phyloP scores from a whole-genome alignment of 2,888 invertebrate species.

The Drosophila testacea region DNA sequence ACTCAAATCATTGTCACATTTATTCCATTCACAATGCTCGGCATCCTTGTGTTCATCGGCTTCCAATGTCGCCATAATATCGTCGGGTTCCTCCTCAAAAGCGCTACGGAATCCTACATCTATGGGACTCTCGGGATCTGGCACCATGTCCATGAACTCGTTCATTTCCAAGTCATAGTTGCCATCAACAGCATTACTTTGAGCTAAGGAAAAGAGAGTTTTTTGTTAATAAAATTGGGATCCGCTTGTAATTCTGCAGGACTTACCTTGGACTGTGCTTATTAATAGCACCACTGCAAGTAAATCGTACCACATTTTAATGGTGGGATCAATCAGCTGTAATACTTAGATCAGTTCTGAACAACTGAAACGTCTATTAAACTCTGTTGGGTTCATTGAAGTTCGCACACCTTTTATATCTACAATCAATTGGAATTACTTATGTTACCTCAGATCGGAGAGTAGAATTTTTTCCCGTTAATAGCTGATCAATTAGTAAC shows the following conservation, averaged over 20 bases:
- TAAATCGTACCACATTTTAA: conserved; percentile 22
- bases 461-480: conserved; percentile 12
- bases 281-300: conserved; percentile 31
- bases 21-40: conserved; percentile 69
- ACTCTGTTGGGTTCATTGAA: conserved; percentile 49
- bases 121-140: conserved; percentile 42
- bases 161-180: conserved; percentile 59
- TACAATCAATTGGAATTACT: conserved; percentile 5
- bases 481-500: not conserved
- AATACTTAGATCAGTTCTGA: conserved; percentile 12
- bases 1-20: conserved; percentile 76
- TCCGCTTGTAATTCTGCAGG: not conserved
- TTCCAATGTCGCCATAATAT: conserved; percentile 38
- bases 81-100: conserved; percentile 43
- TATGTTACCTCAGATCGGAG: not conserved
- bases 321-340: conserved; percentile 37
- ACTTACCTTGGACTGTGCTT: conserved; percentile 38
- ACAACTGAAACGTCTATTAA: conserved; percentile 34
- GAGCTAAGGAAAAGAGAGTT: conserved; percentile 25
- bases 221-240: too few species aligned
- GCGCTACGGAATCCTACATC: conserved; percentile 43
- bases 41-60: conserved; percentile 74
- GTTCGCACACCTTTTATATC: conserved; percentile 46
- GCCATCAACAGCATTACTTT: conserved; percentile 22
- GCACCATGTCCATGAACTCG: conserved; percentile 56